Evolutionary conservation across 2,113 vertebrate species (phyloP).

Genomic region (Mastomys natalensis): DNA sequence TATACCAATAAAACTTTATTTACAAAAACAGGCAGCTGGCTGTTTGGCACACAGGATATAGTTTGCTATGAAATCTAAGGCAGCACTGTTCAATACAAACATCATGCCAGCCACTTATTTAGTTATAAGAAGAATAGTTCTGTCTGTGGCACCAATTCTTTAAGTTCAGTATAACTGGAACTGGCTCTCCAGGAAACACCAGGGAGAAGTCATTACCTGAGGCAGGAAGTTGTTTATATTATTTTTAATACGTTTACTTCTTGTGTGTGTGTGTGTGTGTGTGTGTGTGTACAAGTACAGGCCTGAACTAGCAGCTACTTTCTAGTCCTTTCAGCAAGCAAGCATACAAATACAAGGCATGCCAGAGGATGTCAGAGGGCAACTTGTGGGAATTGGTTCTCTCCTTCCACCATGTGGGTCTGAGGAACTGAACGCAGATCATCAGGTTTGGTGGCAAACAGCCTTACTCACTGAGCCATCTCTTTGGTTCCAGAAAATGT

Average conservation of each 20-base stretch:
- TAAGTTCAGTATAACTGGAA: not conserved
- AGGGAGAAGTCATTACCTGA: too few relatives aligned
- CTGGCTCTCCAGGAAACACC: too few relatives aligned
- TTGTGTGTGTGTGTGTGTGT: not conserved
- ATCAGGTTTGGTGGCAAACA: not conserved
- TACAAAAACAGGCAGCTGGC: constrained; percentile 21
- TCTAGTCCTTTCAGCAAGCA: too few relatives aligned
- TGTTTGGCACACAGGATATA: not conserved
- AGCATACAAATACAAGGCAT: not conserved
- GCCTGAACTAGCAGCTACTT: too few relatives aligned
- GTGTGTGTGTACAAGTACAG: too few relatives aligned
- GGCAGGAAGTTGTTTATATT: not conserved
- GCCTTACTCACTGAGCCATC: not conserved
- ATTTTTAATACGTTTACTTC: not conserved
- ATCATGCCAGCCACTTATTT: not conserved
- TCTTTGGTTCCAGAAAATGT: not conserved
- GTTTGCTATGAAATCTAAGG: constrained; percentile 9
- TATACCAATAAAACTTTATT: constrained; percentile 61
- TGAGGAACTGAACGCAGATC: not conserved
- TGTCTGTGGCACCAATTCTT: not conserved
- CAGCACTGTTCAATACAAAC: not conserved
- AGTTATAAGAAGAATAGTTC: not conserved
- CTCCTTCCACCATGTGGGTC: not conserved
- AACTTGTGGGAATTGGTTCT: not conserved
- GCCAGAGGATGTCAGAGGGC: not conserved